Evolutionary conservation across 2,888 invertebrate species (phyloP).

Genomic region (Nyleta sp.): DNA sequence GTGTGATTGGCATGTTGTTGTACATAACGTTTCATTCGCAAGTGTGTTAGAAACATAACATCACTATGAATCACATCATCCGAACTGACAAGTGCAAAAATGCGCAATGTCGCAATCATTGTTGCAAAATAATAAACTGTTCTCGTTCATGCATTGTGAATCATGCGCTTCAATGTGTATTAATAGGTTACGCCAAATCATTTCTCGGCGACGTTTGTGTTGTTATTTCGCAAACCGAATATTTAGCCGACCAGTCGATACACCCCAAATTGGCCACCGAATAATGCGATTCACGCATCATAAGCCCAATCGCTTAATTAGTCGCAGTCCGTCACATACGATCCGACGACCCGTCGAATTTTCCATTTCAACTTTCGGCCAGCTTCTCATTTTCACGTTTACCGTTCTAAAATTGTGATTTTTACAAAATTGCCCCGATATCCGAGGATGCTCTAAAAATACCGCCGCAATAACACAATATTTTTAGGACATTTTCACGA

Average conservation of each 20-base stretch:
- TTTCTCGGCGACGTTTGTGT: slow-evolving; percentile 13
- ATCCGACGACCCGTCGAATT: too few relatives aligned
- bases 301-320: too few relatives aligned
- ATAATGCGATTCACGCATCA: too few relatives aligned
- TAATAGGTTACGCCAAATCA: slow-evolving; percentile 61
- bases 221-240: slow-evolving; percentile 19
- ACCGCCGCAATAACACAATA: slow-evolving; percentile 27
- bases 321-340: too few relatives aligned
- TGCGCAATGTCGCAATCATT: slow-evolving; percentile 64
- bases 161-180: slow-evolving; percentile 52
- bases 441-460: slow-evolving; percentile 21
- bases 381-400: too few relatives aligned
- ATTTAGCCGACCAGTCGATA: neutral
- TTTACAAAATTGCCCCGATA: slow-evolving; percentile 12
- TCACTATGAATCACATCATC: slow-evolving; percentile 61
- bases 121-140: slow-evolving; percentile 66
- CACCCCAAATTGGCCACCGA: too few relatives aligned
- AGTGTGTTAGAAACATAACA: slow-evolving; percentile 57
- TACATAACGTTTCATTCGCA: slow-evolving; percentile 44
- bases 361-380: too few relatives aligned
- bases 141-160: slow-evolving; percentile 63
- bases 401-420: neutral
- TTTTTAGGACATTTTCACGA: slow-evolving; percentile 21
- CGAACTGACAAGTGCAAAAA: slow-evolving; percentile 60
- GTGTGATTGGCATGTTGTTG: slow-evolving; percentile 53